These are phyloP conservation scores for Triplophysa tibetana DNA, from an alignment of 2,113 vertebrate species.

Conservation along the genomic window DNA sequence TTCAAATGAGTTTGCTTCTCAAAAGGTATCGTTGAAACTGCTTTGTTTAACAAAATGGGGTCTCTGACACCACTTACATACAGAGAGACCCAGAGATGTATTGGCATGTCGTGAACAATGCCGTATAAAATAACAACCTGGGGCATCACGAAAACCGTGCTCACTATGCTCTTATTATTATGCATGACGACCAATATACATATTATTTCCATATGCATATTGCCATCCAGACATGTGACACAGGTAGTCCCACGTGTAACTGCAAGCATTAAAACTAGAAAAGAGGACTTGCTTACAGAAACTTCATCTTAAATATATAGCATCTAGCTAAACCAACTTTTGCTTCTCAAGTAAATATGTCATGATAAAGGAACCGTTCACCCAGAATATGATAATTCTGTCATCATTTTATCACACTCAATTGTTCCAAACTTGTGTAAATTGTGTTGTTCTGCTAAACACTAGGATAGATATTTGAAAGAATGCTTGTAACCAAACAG, in stretches of 20 bases:
- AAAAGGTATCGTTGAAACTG: not conserved
- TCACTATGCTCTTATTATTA: not conserved
- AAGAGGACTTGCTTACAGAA: not conserved
- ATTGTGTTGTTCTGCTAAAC: too few relatives aligned
- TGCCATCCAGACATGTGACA: not conserved
- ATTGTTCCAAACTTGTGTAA: too few relatives aligned
- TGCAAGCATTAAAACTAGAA: not conserved
- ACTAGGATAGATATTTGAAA: too few relatives aligned
- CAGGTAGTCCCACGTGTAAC: not conserved
- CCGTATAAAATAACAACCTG: not conserved
- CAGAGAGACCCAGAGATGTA: not conserved
- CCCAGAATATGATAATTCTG: too few relatives aligned
- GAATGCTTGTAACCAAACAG: too few relatives aligned
- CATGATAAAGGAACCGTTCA: too few relatives aligned
- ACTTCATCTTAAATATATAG: not conserved
- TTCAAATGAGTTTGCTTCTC: not conserved
- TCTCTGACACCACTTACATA: not conserved
- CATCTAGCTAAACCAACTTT: too few relatives aligned
- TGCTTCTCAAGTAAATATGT: too few relatives aligned
- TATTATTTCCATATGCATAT: constrained; percentile 20
- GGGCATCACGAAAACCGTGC: not conserved
- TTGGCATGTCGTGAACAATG: not conserved
- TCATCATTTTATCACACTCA: too few relatives aligned
- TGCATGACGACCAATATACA: not conserved
- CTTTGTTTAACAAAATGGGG: not conserved